phyloP scores from a whole-genome alignment of 1,140 invertebrate species.

The Lepidurus couesii region DNA sequence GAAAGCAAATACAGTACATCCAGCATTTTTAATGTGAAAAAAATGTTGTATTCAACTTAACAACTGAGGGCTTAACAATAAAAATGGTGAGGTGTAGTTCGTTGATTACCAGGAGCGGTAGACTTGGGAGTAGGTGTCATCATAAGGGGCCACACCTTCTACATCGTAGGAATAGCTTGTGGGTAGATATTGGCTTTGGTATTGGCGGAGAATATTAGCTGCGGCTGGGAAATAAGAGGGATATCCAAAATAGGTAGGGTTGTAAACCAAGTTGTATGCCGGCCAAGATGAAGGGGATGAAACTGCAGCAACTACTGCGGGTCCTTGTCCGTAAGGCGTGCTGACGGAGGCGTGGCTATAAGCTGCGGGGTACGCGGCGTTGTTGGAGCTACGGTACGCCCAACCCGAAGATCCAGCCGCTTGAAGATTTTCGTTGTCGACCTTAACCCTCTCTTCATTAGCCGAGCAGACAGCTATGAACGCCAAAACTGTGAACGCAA shows the following conservation, averaged over 20 bases:
- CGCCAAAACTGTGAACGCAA: not conserved
- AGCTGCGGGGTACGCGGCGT: not conserved
- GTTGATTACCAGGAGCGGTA: too few relatives aligned
- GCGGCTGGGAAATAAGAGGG: not conserved
- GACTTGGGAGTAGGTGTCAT: too few relatives aligned
- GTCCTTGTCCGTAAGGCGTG: not conserved
- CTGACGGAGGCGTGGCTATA: not conserved
- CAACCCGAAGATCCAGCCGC: not conserved
- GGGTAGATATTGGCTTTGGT: not conserved
- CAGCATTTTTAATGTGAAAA: too few relatives aligned
- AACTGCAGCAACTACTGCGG: not conserved
- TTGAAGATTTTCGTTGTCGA: not conserved
- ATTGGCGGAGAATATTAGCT: not conserved
- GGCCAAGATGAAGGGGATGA: not conserved
- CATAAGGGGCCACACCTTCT: too few relatives aligned
- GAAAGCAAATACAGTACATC: too few relatives aligned
- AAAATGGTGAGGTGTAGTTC: too few relatives aligned
- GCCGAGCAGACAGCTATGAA: not conserved
- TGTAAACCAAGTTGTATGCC: not conserved
- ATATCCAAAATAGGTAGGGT: not conserved
- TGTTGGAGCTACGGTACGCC: not conserved
- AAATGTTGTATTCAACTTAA: too few relatives aligned
- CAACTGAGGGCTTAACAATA: too few relatives aligned
- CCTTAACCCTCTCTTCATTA: not conserved
- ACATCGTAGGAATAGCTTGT: not conserved